Evolutionary conservation across 1,140 invertebrate species (phyloP).

Genomic region (Coelopa frigida): DNA sequence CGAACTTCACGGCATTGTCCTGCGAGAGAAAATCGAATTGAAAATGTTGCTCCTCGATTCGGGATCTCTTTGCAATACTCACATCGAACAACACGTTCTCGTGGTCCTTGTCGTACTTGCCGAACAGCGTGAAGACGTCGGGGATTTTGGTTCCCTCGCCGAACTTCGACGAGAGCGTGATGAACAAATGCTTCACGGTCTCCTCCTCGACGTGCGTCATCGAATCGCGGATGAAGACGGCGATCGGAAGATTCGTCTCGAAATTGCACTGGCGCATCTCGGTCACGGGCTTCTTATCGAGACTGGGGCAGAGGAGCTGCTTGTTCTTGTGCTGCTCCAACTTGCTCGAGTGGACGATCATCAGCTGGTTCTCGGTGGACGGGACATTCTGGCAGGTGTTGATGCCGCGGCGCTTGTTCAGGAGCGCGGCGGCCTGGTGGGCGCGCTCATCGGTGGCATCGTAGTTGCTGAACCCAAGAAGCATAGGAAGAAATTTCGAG

Average conservation of each 20-base stretch:
- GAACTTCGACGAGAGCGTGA: constrained; percentile 33
- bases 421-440: constrained; percentile 22
- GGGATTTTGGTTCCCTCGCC: constrained; percentile 28
- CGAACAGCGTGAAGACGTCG: constrained; percentile 40
- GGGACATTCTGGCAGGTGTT: constrained; percentile 19
- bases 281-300: constrained; percentile 30
- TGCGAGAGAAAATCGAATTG: not conserved
- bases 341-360: constrained; percentile 27
- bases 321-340: constrained; percentile 32
- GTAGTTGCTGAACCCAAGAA: constrained; percentile 22
- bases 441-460: constrained; percentile 22
- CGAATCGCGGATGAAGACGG: constrained; percentile 27
- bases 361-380: constrained; percentile 19
- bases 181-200: constrained; percentile 36
- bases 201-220: constrained; percentile 29
- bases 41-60: not conserved
- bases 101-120: constrained; percentile 25
- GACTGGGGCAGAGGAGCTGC: constrained; percentile 29
- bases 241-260: constrained; percentile 29
- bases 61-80: constrained; percentile 15
- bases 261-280: constrained; percentile 30
- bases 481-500: not conserved
- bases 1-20: constrained; percentile 29
- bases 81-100: constrained; percentile 35
- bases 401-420: constrained; percentile 31